phyloP scores from a whole-genome alignment of 1,140 invertebrate species.

The Apis dorsata region DNA sequence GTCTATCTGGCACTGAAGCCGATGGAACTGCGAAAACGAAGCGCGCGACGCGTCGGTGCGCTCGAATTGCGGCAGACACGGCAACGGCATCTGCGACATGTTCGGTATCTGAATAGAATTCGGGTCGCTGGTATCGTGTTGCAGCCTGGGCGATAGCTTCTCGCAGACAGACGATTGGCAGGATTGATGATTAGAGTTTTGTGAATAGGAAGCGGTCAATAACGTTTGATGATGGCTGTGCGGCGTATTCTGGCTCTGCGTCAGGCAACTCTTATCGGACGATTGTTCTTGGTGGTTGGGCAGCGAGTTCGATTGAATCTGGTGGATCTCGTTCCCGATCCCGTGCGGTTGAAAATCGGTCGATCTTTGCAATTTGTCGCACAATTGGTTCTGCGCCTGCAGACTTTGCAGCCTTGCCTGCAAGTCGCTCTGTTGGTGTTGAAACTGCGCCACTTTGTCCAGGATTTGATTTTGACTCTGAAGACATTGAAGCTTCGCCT shows the following conservation, averaged over 20 bases:
- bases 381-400: constrained; percentile 69
- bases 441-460: constrained; percentile 77
- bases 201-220: constrained; percentile 63
- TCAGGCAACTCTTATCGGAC: constrained; percentile 48
- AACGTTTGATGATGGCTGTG: constrained; percentile 72
- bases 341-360: constrained; percentile 61
- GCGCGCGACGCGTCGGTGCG: constrained; percentile 67
- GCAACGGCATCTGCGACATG: constrained; percentile 75
- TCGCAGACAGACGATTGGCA: constrained; percentile 71
- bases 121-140: constrained; percentile 67
- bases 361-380: constrained; percentile 68
- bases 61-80: constrained; percentile 74
- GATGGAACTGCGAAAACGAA: constrained; percentile 72
- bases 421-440: constrained; percentile 74
- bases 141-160: constrained; percentile 73
- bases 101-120: constrained; percentile 72
- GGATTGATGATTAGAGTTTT: constrained; percentile 63
- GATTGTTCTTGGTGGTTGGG: constrained; percentile 66
- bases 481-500: constrained; percentile 76
- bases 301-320: constrained; percentile 62
- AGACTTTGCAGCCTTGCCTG: constrained; percentile 73
- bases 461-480: constrained; percentile 78
- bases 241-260: constrained; percentile 46
- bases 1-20: constrained; percentile 70
- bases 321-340: constrained; percentile 60